Evolutionary conservation across 1,140 invertebrate species (phyloP).

Genomic region (Daktulosphaira vitifoliae): DNA sequence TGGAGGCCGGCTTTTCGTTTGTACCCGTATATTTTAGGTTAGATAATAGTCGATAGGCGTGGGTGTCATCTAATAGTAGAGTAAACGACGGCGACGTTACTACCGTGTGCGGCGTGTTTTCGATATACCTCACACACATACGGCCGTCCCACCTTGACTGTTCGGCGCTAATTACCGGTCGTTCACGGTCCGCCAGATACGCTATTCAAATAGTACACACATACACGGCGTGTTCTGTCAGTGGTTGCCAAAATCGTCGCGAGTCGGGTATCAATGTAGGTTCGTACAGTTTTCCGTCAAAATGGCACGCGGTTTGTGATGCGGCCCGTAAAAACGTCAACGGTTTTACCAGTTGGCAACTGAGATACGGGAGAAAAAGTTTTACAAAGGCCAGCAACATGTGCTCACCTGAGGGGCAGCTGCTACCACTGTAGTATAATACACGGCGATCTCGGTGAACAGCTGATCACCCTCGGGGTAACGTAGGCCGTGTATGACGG

Average conservation of each 20-base stretch:
- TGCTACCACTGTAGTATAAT: background rate
- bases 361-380: too few relatives aligned
- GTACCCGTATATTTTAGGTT: background rate
- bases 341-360: too few relatives aligned
- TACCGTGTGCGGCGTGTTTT: background rate
- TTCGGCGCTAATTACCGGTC: constrained; percentile 27
- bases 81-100: background rate
- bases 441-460: background rate
- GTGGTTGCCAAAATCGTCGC: constrained; percentile 28
- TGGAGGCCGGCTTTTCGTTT: background rate
- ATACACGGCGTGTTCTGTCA: background rate
- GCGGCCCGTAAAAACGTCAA: too few relatives aligned
- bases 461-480: constrained; percentile 18
- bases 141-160: background rate
- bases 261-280: too few relatives aligned
- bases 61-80: constrained; percentile 6
- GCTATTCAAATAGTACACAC: constrained; percentile 22
- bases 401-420: constrained; percentile 21
- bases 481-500: background rate
- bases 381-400: constrained; percentile 8
- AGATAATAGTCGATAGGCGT: constrained; percentile 2
- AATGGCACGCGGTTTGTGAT: too few relatives aligned
- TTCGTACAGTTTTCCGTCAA: too few relatives aligned
- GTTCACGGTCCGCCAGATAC: constrained; percentile 31
- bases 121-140: background rate